A percentile compares a stretch with the other conserved stretches of the same genome.
These are phyloP conservation scores for Drosophila atroscutellata DNA, from an alignment of 2,888 invertebrate genomes.

Conservation along the genomic window DNA sequence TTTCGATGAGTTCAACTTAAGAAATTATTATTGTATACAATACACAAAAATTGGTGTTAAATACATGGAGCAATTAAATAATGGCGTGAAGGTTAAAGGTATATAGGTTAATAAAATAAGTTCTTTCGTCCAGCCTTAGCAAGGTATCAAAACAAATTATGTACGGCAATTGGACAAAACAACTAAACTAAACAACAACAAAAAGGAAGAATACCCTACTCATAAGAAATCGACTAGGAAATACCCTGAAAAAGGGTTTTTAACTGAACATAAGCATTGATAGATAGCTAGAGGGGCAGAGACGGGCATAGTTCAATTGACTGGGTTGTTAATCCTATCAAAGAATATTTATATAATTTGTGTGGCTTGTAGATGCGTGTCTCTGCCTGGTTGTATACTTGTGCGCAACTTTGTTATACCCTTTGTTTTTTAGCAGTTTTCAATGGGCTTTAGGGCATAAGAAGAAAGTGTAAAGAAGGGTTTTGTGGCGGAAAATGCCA, in stretches of 20 bases:
- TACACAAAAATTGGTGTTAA: neutral
- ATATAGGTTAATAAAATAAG: conserved; percentile 8
- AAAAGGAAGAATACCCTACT: neutral
- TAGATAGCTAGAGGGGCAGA: neutral
- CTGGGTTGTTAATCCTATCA: neutral
- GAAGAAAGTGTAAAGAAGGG: neutral
- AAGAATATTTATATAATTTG: neutral
- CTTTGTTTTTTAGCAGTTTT: neutral
- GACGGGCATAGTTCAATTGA: neutral
- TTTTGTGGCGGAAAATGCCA: conserved; percentile 37
- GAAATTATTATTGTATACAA: neutral
- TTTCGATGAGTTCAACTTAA: neutral
- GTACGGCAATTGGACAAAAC: conserved; percentile 17
- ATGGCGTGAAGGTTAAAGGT: neutral
- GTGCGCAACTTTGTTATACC: neutral
- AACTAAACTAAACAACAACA: neutral
- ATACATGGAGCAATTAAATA: neutral
- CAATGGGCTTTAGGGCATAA: neutral
- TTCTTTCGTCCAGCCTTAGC: neutral
- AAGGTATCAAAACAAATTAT: conserved; percentile 23
- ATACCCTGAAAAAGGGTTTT: neutral
- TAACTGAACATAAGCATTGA: neutral
- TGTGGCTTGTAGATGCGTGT: neutral
- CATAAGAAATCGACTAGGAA: neutral
- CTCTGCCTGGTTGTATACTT: neutral